A percentile compares a stretch with the other conserved stretches of the same genome.
phyloP scores from a whole-genome alignment of 2,797 vertebrate genomes.

The Pangasius sanitwongsei region DNA sequence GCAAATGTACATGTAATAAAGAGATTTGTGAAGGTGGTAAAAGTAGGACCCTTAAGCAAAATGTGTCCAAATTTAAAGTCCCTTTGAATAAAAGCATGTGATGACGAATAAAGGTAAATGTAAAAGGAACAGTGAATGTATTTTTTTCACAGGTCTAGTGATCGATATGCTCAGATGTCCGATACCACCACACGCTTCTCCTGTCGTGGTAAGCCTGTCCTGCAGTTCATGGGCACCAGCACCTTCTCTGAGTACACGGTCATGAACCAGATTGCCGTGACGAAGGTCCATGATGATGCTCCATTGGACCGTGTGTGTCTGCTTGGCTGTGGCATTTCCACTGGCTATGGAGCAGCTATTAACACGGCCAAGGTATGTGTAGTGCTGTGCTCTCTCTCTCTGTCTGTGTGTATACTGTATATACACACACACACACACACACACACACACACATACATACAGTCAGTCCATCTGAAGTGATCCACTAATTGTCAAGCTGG shows the following conservation, averaged over 20 bases:
- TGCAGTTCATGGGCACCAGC: conserved; percentile 91
- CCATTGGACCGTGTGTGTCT: conserved; percentile 93
- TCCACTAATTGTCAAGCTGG: no score
- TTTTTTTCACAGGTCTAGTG: conserved; percentile 60
- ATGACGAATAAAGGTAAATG: background rate
- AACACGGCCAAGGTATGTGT: conserved; percentile 87
- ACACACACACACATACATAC: no score
- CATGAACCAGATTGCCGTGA: conserved; percentile 84
- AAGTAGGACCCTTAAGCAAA: background rate
- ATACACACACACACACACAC: no score
- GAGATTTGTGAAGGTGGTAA: background rate
- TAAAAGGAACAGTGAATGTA: background rate
- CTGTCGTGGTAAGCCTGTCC: conserved; percentile 86
- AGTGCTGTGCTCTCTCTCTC: background rate
- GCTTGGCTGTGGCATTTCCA: conserved; percentile 89
- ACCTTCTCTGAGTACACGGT: conserved; percentile 96
- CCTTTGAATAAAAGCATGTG: background rate
- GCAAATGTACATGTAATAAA: background rate
- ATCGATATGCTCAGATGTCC: conserved; percentile 74
- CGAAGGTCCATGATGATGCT: conserved; percentile 87
- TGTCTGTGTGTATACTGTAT: no score
- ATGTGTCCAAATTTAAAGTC: background rate
- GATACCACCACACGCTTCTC: conserved; percentile 80
- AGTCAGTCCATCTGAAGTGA: no score
- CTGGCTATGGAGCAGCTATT: conserved; percentile 90